Evolutionary conservation across 2,113 vertebrate genomes (phyloP).

Genomic region (Prietella phreatophila): DNA sequence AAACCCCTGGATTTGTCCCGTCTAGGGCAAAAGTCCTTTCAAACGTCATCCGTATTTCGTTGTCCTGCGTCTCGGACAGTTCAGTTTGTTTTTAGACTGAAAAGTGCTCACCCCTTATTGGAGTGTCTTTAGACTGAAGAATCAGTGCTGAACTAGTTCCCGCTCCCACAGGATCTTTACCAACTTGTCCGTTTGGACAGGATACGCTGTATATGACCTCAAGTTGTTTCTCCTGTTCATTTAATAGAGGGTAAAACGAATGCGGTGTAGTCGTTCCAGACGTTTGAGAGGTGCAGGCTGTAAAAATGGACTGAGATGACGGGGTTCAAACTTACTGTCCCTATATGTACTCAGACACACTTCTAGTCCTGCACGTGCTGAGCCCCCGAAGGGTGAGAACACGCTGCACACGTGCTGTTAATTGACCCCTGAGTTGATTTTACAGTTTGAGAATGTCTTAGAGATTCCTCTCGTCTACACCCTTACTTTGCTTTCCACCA

Average conservation of each 20-base stretch:
- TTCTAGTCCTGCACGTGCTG: slow-evolving; percentile 21
- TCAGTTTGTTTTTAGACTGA: background rate
- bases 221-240: background rate
- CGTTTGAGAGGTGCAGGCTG: background rate
- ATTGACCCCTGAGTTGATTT: slow-evolving; percentile 71
- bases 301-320: background rate
- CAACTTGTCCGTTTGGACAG: background rate
- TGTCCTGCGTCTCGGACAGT: background rate
- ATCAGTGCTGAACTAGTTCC: background rate
- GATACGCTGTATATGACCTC: background rate
- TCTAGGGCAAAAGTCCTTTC: background rate
- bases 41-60: background rate
- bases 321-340: background rate
- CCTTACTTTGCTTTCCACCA: slow-evolving; percentile 55
- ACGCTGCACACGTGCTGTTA: slow-evolving; percentile 66
- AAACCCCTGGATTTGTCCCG: background rate
- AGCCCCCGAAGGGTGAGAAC: slow-evolving; percentile 54
- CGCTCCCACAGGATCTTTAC: background rate
- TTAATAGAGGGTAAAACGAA: background rate
- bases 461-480: slow-evolving; percentile 65
- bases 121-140: background rate
- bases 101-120: too few species aligned
- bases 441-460: slow-evolving; percentile 67
- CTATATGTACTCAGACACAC: too few species aligned
- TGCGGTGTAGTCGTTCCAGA: background rate